Conservation (phyloP, 2,888 invertebrate genomes). For the Acanthococcus lagerstroemiae region DNA sequence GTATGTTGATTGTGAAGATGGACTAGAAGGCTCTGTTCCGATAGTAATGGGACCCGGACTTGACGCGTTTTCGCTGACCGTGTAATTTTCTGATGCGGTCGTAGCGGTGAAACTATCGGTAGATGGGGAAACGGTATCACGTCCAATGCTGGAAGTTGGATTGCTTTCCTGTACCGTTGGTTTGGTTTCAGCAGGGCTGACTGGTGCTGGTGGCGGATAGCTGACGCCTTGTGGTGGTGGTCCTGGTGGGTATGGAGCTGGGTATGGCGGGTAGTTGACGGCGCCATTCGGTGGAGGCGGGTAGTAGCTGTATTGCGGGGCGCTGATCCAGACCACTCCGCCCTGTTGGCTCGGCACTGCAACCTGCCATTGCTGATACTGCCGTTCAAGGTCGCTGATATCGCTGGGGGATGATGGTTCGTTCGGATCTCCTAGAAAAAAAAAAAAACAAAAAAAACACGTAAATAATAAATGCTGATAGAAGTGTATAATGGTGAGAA, state of each 20-base stretch:
- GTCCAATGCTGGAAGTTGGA: too few species aligned
- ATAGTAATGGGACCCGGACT: background rate
- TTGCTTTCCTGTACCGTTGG: background rate
- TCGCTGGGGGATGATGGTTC: background rate
- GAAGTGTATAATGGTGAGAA: too few species aligned
- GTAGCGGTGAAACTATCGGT: too few species aligned
- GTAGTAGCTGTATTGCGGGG: slow-evolving; percentile 32
- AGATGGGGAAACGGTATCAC: background rate
- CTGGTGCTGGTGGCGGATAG: slow-evolving; percentile 31
- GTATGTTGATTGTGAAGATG: too few species aligned
- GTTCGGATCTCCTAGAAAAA: background rate
- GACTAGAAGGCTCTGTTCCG: too few species aligned
- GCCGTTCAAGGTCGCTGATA: slow-evolving; percentile 34
- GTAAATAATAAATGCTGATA: too few species aligned
- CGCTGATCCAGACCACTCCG: slow-evolving; percentile 33
- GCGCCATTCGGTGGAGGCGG: slow-evolving; percentile 32
- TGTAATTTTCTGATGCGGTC: too few species aligned
- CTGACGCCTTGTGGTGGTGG: too few species aligned
- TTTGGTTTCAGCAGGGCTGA: slow-evolving; percentile 12
- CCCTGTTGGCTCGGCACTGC: slow-evolving; percentile 34
- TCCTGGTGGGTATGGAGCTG: slow-evolving; percentile 31
- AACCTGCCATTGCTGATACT: slow-evolving; percentile 37
- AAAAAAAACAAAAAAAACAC: too few species aligned
- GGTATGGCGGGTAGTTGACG: slow-evolving; percentile 19
- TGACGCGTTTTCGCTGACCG: background rate